Base-by-base conservation (phyloP, 2,888 invertebrate genomes). In the Drosophila anomelani region DNA sequence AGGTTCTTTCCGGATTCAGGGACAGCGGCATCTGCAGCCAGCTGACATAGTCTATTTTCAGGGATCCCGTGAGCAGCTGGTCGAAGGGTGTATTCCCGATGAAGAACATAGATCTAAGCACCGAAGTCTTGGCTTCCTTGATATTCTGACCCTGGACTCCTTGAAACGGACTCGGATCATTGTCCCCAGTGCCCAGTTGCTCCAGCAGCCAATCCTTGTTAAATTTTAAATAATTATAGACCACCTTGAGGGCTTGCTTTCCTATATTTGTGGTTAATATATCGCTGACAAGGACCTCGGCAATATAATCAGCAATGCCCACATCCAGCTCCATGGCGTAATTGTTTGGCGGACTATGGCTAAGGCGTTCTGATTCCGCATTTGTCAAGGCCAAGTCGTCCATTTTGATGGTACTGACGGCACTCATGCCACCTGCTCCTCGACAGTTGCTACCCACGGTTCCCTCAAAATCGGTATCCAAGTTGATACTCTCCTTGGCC, bases 41-140 rank as follows among this genome's bases (percentile, higher is more conserved):
- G 46, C 90, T 84, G 4, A 91, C 90, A 79, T 93, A 93, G 80
- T 93, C 93, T 56, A 93, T 93, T 76, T 90, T 91, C 78, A 93
- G 85, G 2, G 92, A 90, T 53, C 93, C 93, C n/a, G 92, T 93
- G 46, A 93, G 78, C 34, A 93, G 88, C 94, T 96, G 96, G 92
- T 97, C 96, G 90, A 97, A 97, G 0, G 95, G 94, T 20, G 93
- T 93, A 72, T 95, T 93, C 13, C 96, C 96, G 67, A 97, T 96
- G 86, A 96, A 96, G 88, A 97, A 97, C 96, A 97, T 96, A 9
- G 95, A 94, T 87, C 96, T 95, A 0, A 96, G 92, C 13, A 97
- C 92, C 0, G 95, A 94, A 0, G 94, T 93, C 44, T 91, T 88
- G 15, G 85, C 81, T 74, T 92, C 91, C 51, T 84, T 82, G 4